Evolutionary conservation across 2,797 vertebrate species (phyloP), one percentile per base, ranked within the genome.

Genomic region (Anas capensis): DNA sequence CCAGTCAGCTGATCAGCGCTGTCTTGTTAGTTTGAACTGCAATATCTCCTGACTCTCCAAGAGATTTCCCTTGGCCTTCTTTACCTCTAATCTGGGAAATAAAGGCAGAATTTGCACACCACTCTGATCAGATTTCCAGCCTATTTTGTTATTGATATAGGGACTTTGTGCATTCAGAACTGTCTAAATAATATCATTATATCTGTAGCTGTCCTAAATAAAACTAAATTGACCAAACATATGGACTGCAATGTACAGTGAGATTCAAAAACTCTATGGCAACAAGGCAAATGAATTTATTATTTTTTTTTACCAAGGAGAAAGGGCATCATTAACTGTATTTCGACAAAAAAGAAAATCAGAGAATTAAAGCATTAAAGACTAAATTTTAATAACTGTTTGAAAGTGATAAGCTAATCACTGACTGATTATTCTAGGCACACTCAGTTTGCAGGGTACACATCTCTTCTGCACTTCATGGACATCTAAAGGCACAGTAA

Each of bases 201-300:
- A 46, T 91, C 83, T 66, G 68, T 83, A 79, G 76, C 65, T 85
- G 71, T 66, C 72, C 89, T 83, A 91, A 83, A 94, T 68, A 93
- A 81, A 91, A 69, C 57, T 68, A 72, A 91, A 71, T 72, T 11
- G 90, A 86, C 57, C 62, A 60, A 70, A 72, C 85, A 66, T 18
- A 82, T 23, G 51, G 57, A 88, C 61, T 91, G 49, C 54, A 78
- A 44, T 29, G 31, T 54, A 66, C 62, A 76, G 16, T 38, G 38
- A 92, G 54, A 82, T 86, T 78, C 36, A 85, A 71, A 91, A 93
- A 81, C 18, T 83, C 85, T 83, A 69, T 38, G 36, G 80, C 79
- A 93, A 78, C 0, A 0, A 95, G 24, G 65, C 46, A 86, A 85
- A 86, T 38, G 4, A 77, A 75, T 68, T 2, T 57, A 36, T 29